Base-by-base conservation (phyloP, 2,888 invertebrate genomes). In the Laothoe populi region DNA sequence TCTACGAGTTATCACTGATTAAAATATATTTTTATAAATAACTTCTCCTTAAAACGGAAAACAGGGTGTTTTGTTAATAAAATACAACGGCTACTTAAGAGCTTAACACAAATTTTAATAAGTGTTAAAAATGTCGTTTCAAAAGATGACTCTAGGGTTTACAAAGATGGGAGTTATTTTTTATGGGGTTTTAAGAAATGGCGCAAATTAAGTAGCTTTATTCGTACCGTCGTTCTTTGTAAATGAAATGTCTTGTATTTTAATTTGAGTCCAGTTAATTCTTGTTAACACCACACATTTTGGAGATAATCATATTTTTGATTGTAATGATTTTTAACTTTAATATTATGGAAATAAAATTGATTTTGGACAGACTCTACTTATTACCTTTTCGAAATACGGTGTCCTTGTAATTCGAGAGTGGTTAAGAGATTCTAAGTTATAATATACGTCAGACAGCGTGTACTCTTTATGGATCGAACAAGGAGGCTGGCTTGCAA, bases 31-130 rank as follows among this genome's bases (percentile, higher is more conserved):
- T 10, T 53, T 21, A 0, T 8, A 35, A 8, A 35, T 11, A 21
- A 53, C 53, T 35, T 53, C 53, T 5, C 53, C 53, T 53, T 53
- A 53, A 48, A 48, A 62, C 57, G 66, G 58, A 68, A 64, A 67
- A 70, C 66, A 67, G 63, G 66, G 64, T 67, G 64, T 69, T 48
- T 48, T 10, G 38, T 16, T 46, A 38, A 60, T 69, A 66, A 60
- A 65, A 66, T 66, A 67, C 63, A 66, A 67, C 61, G 59, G 64
- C 61, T 60, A 61, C 63, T 63, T 61, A 66, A 62, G 64, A 62
- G 64, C 64, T 63, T 67, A 67, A 69, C 61, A 69, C 64, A 62
- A 64, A 68, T 70, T 71, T 70, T 70, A 70, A 70, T 70, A 68
- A 67, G 66, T 65, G 68, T 64, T 66, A 68, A 31, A 62, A 46